Percentiles rank a stretch among this genome's conserved stretches.
phyloP scores from a whole-genome alignment of 2,797 vertebrate species.

The Sternarchorhynchus goeldii region DNA sequence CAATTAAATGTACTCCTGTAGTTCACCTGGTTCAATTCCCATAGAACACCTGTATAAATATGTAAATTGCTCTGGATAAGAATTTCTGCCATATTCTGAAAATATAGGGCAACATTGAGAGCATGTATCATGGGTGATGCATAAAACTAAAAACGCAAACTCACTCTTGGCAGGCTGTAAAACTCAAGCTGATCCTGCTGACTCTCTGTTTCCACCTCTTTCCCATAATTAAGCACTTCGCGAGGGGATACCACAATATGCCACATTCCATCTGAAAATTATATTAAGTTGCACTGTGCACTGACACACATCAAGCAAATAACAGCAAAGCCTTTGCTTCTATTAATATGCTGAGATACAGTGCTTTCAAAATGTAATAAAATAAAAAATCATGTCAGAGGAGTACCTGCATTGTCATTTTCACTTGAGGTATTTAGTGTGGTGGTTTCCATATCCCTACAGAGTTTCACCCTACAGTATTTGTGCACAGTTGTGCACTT shows the following conservation, averaged over 20 bases:
- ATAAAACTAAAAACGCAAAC: conserved; percentile 25
- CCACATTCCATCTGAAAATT: conserved; percentile 47
- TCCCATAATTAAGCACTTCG: conserved; percentile 23
- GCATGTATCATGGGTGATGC: neutral
- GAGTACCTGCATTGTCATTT: conserved; percentile 31
- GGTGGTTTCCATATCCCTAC: conserved; percentile 36
- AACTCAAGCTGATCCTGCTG: conserved; percentile 27
- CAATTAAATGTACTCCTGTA: neutral
- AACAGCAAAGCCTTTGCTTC: no score
- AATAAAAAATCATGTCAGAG: neutral
- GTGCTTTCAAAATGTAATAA: neutral
- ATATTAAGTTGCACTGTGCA: conserved; percentile 2
- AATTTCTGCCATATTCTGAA: no score
- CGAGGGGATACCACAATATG: conserved; percentile 50
- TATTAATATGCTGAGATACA: no score
- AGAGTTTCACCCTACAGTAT: conserved; percentile 4
- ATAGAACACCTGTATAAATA: no score
- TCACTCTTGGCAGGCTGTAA: conserved; percentile 52
- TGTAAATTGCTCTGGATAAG: no score
- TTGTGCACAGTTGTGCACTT: neutral
- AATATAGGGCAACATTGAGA: neutral
- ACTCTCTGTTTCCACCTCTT: conserved; percentile 21
- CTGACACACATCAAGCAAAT: neutral
- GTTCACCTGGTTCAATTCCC: no score
- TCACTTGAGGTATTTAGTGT: conserved; percentile 37